Evolutionary conservation across 2,888 invertebrate species (phyloP).

Genomic region (Tenodera sinensis): DNA sequence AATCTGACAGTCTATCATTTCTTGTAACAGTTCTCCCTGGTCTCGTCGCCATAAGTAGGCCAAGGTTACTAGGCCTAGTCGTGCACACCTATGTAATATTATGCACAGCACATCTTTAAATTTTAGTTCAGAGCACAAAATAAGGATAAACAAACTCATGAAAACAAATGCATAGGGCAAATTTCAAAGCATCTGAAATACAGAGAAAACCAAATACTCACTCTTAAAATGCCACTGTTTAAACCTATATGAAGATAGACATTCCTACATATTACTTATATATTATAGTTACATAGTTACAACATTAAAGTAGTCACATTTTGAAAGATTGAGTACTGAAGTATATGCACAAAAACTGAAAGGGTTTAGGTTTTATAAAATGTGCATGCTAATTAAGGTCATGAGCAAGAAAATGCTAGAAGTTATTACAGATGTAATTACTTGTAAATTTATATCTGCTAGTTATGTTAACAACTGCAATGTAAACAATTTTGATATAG

Average conservation of each 20-base stretch:
- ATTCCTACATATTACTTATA: neutral
- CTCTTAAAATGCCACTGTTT: neutral
- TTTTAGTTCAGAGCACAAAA: slow-evolving; percentile 26
- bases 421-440: too few species aligned
- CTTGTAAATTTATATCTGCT: too few species aligned
- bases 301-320: neutral
- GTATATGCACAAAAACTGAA: too few species aligned
- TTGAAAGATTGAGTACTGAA: neutral
- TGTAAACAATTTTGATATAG: too few species aligned
- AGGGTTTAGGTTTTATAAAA: too few species aligned
- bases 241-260: neutral
- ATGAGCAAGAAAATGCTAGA: too few species aligned
- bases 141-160: neutral
- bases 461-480: too few species aligned
- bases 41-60: slow-evolving; percentile 96
- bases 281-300: neutral
- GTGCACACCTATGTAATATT: slow-evolving; percentile 64
- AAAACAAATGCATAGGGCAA: neutral
- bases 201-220: neutral
- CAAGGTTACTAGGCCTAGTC: slow-evolving; percentile 83
- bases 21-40: slow-evolving; percentile 88
- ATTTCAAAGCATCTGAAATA: neutral
- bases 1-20: slow-evolving; percentile 92
- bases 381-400: too few species aligned
- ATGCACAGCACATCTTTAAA: slow-evolving; percentile 2